A percentile compares a stretch with the other conserved stretches of the same genome.
phyloP scores from a whole-genome alignment of 2,888 invertebrate species.

The Drosophila anomalata region DNA sequence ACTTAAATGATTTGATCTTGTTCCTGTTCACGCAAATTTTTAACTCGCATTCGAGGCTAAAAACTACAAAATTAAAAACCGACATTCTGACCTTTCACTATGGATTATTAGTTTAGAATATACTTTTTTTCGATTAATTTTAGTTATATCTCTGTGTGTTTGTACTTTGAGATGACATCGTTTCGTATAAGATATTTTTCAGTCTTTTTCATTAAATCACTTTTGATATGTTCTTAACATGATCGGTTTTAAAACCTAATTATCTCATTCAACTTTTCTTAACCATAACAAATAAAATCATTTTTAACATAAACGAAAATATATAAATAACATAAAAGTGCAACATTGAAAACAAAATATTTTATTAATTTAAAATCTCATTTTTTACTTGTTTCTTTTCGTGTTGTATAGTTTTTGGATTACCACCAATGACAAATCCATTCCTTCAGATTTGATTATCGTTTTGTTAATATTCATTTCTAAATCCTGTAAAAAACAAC shows the following conservation, averaged over 20 bases:
- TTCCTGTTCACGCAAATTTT: background rate
- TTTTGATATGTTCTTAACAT: conserved; percentile 12
- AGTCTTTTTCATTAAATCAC: conserved; percentile 43
- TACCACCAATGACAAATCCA: conserved; percentile 64
- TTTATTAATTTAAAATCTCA: conserved; percentile 47
- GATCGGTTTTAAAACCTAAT: conserved; percentile 25
- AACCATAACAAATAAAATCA: conserved; percentile 68
- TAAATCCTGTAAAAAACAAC: conserved; percentile 74
- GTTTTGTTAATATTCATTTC: conserved; percentile 34
- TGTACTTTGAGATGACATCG: conserved; percentile 23
- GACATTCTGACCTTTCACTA: background rate
- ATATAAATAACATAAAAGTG: conserved; percentile 72
- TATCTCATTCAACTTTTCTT: conserved; percentile 18
- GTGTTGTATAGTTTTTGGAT: conserved; percentile 46
- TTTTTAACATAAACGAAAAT: conserved; percentile 66
- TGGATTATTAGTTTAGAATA: background rate
- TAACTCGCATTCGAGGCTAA: background rate
- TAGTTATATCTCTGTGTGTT: conserved; percentile 3
- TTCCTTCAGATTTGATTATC: conserved; percentile 58
- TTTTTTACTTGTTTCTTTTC: conserved; percentile 35
- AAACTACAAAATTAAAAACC: conserved; percentile 12
- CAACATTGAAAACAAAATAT: conserved; percentile 65
- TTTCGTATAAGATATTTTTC: conserved; percentile 29
- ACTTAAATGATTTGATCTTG: background rate
- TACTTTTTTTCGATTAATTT: conserved; percentile 6